These are phyloP conservation scores for Liposcelis brunnea DNA, from an alignment of 2,888 invertebrate genomes.

Conservation along the genomic window DNA sequence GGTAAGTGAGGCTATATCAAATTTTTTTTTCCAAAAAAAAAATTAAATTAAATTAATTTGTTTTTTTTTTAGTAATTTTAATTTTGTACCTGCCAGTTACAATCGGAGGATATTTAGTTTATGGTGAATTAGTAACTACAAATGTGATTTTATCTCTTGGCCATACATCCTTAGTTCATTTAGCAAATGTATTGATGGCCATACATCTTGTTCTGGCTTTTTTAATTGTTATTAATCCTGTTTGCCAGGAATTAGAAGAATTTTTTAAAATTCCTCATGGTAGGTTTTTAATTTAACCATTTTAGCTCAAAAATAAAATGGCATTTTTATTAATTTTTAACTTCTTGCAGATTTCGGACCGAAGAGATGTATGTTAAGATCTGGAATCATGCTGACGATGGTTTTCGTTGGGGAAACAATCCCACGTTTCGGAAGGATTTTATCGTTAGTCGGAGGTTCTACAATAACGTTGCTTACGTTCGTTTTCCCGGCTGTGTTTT, in stretches of 20 bases:
- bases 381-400: slow-evolving; percentile 37
- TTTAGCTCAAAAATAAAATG: neutral
- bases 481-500: slow-evolving; percentile 48
- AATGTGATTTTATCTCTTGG: slow-evolving; percentile 40
- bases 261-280: slow-evolving; percentile 40
- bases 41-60: neutral
- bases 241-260: slow-evolving; percentile 51
- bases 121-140: slow-evolving; percentile 38
- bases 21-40: neutral
- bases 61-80: slow-evolving; percentile 32
- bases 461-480: slow-evolving; percentile 48
- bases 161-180: slow-evolving; percentile 33
- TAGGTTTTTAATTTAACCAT: slow-evolving; percentile 22
- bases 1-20: slow-evolving; percentile 27
- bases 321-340: slow-evolving; percentile 6
- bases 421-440: slow-evolving; percentile 49
- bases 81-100: slow-evolving; percentile 41
- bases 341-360: slow-evolving; percentile 37
- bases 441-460: slow-evolving; percentile 52
- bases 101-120: slow-evolving; percentile 41
- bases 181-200: slow-evolving; percentile 43
- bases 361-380: slow-evolving; percentile 38
- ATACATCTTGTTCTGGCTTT: slow-evolving; percentile 47
- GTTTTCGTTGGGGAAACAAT: slow-evolving; percentile 48
- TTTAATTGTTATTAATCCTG: slow-evolving; percentile 51